phyloP scores from a whole-genome alignment of 35 echinoderm and acorn worm genomes.

The Ophiothrix spiculata region DNA sequence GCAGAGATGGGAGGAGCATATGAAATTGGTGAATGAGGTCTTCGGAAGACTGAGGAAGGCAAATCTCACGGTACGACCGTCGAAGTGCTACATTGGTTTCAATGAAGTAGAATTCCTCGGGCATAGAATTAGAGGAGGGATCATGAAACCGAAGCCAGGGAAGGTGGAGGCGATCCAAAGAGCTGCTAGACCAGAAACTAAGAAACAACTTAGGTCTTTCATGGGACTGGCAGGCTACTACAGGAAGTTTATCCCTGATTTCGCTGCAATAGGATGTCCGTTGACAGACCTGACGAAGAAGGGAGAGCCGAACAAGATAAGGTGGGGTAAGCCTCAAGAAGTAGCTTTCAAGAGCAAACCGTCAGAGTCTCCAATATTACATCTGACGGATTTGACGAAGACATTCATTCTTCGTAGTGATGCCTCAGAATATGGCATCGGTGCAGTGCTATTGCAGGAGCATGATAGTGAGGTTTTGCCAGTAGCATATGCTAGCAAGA shows the following conservation, averaged over 20 bases:
- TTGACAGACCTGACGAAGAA: slow-evolving; percentile 30
- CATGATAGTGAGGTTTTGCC: background rate
- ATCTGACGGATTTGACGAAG: background rate
- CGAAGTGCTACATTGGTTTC: background rate
- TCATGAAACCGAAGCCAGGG: background rate
- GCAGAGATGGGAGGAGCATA: background rate
- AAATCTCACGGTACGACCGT: slow-evolving; percentile 18
- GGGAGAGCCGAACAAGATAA: slow-evolving; percentile 1
- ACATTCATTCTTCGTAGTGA: slow-evolving; percentile 15
- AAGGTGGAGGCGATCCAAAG: slow-evolving; percentile 25
- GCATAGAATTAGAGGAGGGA: slow-evolving; percentile 2
- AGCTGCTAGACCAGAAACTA: slow-evolving; percentile 18
- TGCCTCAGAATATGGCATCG: slow-evolving; percentile 19
- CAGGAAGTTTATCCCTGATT: slow-evolving; percentile 14
- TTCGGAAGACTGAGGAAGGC: slow-evolving; percentile 1
- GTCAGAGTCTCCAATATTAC: background rate
- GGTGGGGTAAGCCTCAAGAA: slow-evolving; percentile 18
- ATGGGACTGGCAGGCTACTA: slow-evolving; percentile 17
- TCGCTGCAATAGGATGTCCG: slow-evolving; percentile 14
- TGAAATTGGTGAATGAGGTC: background rate
- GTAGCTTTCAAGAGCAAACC: slow-evolving; percentile 5
- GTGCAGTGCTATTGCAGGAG: background rate
- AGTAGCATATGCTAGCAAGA: slow-evolving; percentile 18
- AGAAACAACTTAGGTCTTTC: slow-evolving; percentile 24
- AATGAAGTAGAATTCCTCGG: slow-evolving; percentile 23